A percentile compares a stretch with the other conserved stretches of the same genome.
phyloP scores from a whole-genome alignment of 2,888 invertebrate species.

The Strigamia crassipes region DNA sequence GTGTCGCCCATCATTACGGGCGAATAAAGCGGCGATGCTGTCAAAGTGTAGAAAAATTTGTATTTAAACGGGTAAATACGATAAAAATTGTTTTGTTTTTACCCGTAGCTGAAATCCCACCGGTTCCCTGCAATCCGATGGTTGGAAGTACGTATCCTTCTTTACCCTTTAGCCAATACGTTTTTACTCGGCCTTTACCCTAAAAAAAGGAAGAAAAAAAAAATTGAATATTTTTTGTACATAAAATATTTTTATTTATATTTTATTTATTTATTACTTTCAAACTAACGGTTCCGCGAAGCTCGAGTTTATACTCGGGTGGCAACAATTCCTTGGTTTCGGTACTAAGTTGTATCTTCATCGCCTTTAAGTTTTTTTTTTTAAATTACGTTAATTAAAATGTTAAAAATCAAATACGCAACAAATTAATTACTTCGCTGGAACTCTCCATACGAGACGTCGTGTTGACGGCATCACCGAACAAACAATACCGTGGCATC shows the following conservation, averaged over 20 bases:
- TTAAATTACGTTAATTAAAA: no score
- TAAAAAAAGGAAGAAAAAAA: no score
- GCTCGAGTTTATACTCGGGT: conserved; percentile 70
- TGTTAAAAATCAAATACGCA: no score
- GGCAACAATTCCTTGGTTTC: conserved; percentile 79
- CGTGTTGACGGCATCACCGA: conserved; percentile 89
- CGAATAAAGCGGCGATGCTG: not conserved
- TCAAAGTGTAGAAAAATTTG: no score
- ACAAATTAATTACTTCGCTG: conserved; percentile 69
- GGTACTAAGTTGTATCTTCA: conserved; percentile 94
- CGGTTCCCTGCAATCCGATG: conserved; percentile 53
- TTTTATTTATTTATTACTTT: no score
- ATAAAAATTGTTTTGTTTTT: not conserved
- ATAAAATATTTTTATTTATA: no score
- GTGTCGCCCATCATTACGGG: conserved; percentile 29
- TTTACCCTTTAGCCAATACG: conserved; percentile 81
- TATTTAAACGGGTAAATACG: no score
- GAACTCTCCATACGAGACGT: conserved; percentile 93
- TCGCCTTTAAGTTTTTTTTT: no score
- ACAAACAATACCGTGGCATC: conserved; percentile 85
- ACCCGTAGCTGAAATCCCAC: not conserved
- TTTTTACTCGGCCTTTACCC: conserved; percentile 76
- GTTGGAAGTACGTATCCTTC: conserved; percentile 67
- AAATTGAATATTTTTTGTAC: no score
- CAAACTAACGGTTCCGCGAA: conserved; percentile 72